Evolutionary conservation across 2,888 invertebrate genomes (phyloP).

Genomic region (Biston betularia): DNA sequence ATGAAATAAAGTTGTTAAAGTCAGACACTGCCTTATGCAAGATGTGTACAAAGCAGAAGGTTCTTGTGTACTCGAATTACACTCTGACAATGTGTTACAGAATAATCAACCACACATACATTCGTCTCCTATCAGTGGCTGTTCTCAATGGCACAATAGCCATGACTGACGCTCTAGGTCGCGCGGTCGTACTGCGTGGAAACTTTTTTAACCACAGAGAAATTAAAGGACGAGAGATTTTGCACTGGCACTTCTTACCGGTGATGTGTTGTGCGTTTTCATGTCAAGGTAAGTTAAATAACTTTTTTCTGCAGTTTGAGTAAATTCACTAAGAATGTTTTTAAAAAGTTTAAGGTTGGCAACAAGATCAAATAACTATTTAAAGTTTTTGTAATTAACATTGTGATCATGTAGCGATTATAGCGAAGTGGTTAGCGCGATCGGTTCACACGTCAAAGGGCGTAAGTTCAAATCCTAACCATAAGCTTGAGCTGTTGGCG

Average conservation of each 20-base stretch:
- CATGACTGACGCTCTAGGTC: constrained; percentile 74
- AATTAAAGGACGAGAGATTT: constrained; percentile 63
- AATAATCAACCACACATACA: constrained; percentile 61
- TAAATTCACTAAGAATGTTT: not conserved
- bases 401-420: no score
- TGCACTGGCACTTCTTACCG: constrained; percentile 82
- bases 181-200: constrained; percentile 68
- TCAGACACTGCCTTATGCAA: no score
- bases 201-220: constrained; percentile 64
- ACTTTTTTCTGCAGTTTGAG: not conserved
- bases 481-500: no score
- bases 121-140: constrained; percentile 69
- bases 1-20: no score
- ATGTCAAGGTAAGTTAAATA: constrained; percentile 63
- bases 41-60: no score
- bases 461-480: no score
- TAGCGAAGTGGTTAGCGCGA: no score
- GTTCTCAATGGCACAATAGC: constrained; percentile 69
- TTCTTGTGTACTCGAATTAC: no score
- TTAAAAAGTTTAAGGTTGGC: no score
- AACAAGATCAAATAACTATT: no score
- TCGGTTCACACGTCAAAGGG: no score
- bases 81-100: constrained; percentile 53
- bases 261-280: constrained; percentile 72
- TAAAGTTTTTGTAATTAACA: no score